Percentiles rank a stretch among this genome's conserved stretches.
Conservation (phyloP, 2,113 vertebrate genomes). For the Dicerorhinus sumatrensis region DNA sequence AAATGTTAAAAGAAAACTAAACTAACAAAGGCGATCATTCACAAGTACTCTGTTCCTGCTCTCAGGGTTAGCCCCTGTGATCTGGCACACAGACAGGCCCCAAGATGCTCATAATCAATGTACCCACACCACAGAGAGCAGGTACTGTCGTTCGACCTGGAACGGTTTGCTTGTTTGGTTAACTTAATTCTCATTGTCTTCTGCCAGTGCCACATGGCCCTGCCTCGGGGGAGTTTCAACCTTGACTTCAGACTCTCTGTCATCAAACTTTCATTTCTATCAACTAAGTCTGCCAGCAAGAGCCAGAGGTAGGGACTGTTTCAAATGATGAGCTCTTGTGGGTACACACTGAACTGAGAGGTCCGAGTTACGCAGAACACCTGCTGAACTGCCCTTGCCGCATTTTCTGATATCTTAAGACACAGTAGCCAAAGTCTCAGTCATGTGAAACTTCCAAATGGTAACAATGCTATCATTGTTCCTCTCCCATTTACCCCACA, state of each 20-base stretch:
- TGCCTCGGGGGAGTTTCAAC: background rate
- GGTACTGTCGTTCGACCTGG: fast-evolving
- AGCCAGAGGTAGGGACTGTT: background rate
- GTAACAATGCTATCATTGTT: background rate
- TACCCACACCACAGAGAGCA: background rate
- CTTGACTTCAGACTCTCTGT: background rate
- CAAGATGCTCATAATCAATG: background rate
- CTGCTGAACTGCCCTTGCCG: background rate
- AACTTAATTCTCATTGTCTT: background rate
- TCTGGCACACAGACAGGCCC: too few relatives aligned
- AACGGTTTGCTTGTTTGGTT: background rate
- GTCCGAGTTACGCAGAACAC: background rate
- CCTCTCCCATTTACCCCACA: background rate
- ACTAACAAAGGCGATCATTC: background rate
- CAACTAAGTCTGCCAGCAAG: background rate
- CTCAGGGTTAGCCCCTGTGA: background rate
- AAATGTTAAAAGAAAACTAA: background rate
- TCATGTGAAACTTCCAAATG: background rate
- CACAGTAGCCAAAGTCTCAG: background rate
- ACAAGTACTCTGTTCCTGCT: background rate
- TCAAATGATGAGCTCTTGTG: background rate
- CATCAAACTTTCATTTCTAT: background rate
- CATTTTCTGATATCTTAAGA: background rate
- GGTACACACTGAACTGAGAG: background rate
- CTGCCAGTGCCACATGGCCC: background rate